Conservation (phyloP, 2,888 invertebrate species). For the Dicyrtomina minuta region DNA sequence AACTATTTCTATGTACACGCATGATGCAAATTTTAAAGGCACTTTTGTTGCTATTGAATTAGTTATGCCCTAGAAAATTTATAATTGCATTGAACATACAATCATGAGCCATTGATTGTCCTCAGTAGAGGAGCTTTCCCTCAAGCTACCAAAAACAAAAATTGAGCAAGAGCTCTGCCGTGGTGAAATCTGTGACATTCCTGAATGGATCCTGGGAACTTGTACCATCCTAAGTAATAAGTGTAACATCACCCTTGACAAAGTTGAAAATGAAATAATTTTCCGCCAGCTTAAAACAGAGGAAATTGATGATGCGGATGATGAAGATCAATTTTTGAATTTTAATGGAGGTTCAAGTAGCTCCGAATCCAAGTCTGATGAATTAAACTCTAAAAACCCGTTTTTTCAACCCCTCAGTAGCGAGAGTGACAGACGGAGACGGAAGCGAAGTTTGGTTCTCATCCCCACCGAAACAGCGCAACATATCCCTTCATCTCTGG, state of each 20-base stretch:
- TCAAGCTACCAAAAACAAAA: background rate
- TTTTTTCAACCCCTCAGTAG: too few species aligned
- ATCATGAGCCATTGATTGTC: slow-evolving; percentile 17
- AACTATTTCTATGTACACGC: too few species aligned
- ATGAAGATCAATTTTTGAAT: background rate
- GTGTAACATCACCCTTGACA: background rate
- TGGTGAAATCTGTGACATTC: slow-evolving; percentile 18
- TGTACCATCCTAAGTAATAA: slow-evolving; percentile 12
- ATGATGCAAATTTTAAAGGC: too few species aligned
- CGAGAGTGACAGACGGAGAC: background rate
- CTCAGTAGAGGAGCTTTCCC: slow-evolving; percentile 9
- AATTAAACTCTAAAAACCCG: background rate
- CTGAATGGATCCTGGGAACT: slow-evolving; percentile 28
- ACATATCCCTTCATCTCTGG: background rate
- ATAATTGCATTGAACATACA: background rate
- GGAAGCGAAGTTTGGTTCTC: background rate
- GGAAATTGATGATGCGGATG: slow-evolving; percentile 13
- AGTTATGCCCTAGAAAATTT: too few species aligned
- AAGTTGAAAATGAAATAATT: background rate
- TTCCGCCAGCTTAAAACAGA: background rate
- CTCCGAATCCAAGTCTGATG: background rate
- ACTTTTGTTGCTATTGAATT: too few species aligned
- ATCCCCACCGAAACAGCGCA: background rate
- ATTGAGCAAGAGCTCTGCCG: slow-evolving; percentile 22
- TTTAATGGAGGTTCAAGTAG: background rate